phyloP scores from a whole-genome alignment of 1,140 invertebrate species.

The Drosophila leontia region DNA sequence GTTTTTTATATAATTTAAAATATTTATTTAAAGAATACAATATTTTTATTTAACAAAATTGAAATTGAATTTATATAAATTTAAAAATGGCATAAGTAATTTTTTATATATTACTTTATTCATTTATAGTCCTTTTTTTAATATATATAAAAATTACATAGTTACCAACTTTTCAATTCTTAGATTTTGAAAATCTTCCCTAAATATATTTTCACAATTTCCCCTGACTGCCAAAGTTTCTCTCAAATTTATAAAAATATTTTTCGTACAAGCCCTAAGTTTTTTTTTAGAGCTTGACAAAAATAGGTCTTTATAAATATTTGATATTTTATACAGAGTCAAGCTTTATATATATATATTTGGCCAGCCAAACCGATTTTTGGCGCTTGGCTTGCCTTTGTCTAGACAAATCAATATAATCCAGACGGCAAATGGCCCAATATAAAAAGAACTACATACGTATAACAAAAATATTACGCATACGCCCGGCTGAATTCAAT shows the following conservation, averaged over 20 bases:
- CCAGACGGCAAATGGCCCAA: slow-evolving; percentile 61
- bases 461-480: slow-evolving; percentile 72
- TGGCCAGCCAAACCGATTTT: slow-evolving; percentile 11
- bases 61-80: no score
- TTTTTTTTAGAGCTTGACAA: background rate
- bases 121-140: no score
- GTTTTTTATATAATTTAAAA: no score
- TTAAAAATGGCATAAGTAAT: no score
- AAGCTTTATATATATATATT: background rate
- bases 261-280: background rate
- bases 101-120: no score
- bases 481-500: slow-evolving; percentile 53
- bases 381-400: slow-evolving; percentile 43
- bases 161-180: background rate
- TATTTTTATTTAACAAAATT: no score
- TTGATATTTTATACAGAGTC: slow-evolving; percentile 31
- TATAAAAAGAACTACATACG: slow-evolving; percentile 61
- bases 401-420: slow-evolving; percentile 78
- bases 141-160: no score
- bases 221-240: background rate
- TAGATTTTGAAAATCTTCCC: background rate
- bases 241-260: background rate
- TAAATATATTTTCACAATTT: background rate
- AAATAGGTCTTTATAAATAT: slow-evolving; percentile 26
- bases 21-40: no score